These are phyloP conservation scores for Xenotilapia longispinis DNA, from an alignment of 2,113 vertebrate species.

Conservation along the genomic window DNA sequence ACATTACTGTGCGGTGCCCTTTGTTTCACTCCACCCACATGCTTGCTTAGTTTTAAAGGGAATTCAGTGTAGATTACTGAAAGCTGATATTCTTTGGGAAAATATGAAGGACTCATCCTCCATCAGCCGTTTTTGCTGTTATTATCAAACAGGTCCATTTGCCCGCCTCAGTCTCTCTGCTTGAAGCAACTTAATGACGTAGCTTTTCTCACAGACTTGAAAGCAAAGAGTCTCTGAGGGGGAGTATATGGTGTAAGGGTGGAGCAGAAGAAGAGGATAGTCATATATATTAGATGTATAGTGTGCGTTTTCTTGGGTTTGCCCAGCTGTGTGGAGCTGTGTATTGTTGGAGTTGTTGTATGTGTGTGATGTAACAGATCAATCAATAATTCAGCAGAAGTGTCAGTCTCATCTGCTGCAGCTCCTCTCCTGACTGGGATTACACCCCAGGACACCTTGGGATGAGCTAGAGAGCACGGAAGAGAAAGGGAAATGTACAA, in stretches of 20 bases:
- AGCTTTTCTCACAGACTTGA: slow-evolving; percentile 31
- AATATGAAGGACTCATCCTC: neutral
- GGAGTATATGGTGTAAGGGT: neutral
- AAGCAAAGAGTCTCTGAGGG: slow-evolving; percentile 15
- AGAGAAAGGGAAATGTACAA: neutral
- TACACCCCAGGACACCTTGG: slow-evolving; percentile 44
- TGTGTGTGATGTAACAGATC: slow-evolving; percentile 47
- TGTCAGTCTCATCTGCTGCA: slow-evolving; percentile 25
- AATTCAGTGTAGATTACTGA: neutral
- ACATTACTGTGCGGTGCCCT: neutral
- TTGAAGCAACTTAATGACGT: slow-evolving; percentile 40
- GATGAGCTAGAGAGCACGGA: neutral
- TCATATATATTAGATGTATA: neutral
- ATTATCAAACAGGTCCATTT: slow-evolving; percentile 14
- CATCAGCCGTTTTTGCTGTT: slow-evolving; percentile 13
- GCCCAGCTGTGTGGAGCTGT: neutral
- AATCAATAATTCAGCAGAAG: slow-evolving; percentile 65
- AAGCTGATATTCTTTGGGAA: neutral
- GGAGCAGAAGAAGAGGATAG: neutral
- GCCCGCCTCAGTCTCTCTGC: neutral
- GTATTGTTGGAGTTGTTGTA: slow-evolving; percentile 1
- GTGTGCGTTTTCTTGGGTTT: neutral
- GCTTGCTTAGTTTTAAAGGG: neutral
- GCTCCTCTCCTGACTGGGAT: slow-evolving; percentile 35
- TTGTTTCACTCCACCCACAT: neutral